Conservation (phyloP, 2,113 vertebrate genomes). For the Notiomystis cincta region DNA sequence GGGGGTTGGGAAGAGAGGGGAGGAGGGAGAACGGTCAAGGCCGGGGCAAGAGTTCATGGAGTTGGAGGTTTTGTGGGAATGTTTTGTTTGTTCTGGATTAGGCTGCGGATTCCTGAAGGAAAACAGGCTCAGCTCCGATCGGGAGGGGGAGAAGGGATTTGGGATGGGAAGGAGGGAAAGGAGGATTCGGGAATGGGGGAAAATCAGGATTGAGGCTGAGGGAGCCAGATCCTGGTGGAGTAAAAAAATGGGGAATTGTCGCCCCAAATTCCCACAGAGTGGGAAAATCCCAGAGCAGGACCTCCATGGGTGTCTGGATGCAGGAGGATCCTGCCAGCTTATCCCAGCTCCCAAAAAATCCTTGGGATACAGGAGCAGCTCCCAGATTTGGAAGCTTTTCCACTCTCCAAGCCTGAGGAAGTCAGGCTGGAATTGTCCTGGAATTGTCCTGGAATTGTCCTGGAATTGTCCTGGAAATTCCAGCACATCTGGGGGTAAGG, state of each 20-base stretch:
- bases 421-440: not conserved
- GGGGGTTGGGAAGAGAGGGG: not conserved
- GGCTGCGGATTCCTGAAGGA: not conserved
- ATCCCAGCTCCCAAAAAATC: not conserved
- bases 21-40: not conserved
- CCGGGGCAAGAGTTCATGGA: not conserved
- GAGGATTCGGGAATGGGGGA: not conserved
- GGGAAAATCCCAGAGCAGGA: not conserved
- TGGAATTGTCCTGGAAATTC: not conserved
- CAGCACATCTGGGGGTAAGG: not conserved
- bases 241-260: not conserved
- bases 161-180: not conserved
- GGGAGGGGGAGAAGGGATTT: not conserved
- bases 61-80: not conserved
- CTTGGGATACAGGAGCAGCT: not conserved
- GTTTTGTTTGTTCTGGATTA: not conserved
- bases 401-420: not conserved
- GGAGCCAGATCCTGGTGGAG: not conserved
- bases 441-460: not conserved
- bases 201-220: not conserved
- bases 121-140: not conserved
- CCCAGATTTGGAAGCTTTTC: not conserved
- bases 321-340: not conserved
- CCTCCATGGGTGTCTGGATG: not conserved
- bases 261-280: rapidly evolving